Base-by-base conservation (phyloP, 2,888 invertebrate species). In the Parnassius apollo region DNA sequence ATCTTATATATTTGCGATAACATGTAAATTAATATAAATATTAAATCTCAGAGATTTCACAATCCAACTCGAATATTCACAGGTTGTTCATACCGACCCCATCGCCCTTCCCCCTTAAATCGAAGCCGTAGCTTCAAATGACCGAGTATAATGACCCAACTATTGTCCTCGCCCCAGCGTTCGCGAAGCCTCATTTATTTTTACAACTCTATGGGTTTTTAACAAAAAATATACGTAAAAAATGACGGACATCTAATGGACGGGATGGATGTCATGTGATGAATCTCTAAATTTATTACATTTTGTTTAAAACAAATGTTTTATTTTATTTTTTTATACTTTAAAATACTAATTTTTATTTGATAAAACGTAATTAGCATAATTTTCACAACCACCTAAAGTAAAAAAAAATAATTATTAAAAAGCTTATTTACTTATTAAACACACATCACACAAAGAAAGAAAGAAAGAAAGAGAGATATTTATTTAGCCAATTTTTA, bases 71-170 rank as follows among this genome's bases (percentile, higher is more conserved):
- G 13, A 49, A 8, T 13, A 78, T 76, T 70, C 70, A 77, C 85
- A 84, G 84, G 82, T 86, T 85, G 81, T 83, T 84, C 81, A 81
- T 71, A 74, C 80, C 78, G 75, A 52, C 57, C 62, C 61, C 62
- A 45, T 25, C 9, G 44, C 42, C 53, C 54, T 42, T 75, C 71
- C 72, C 73, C 78, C 77, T 76, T 72, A 71, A 82, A 81, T 77
- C 80, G 78, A 81, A 82, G 77, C 79, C 78, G 72, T 77, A 73
- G 76, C 75, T 77, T 78, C 85, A 90, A 91, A 91, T 91, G 90
- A 86, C 91, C 90, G 89, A 83, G 81, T 80, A 84, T 90, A 91
- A 91, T 90, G 88, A 88, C 81, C 82, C 81, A 83, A 88, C 88
- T 88, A 91, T 91, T 91, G 91, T 91, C 82, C 82, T 85, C 85